Base-by-base conservation (phyloP, 2,888 invertebrate genomes). In the Conomelus anceps region DNA sequence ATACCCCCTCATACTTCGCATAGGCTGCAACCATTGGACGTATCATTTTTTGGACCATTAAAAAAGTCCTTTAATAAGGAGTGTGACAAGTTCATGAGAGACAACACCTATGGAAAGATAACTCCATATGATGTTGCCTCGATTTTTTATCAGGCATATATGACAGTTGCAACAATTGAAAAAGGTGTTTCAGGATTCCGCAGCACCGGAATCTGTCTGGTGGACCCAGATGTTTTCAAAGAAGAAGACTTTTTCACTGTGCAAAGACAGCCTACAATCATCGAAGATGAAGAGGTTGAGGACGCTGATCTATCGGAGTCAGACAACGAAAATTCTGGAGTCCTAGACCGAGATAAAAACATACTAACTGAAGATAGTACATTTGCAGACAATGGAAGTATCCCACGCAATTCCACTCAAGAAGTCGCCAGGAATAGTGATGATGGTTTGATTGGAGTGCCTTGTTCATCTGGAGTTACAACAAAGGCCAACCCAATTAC, bases 1-100 rank as follows among this genome's bases (percentile, higher is more conserved):
- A 89, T 92, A 22, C 92, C 92, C 88, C 92, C 92, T 1, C 92
- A 92, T 87, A 91, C 91, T 9, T 92, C 92, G 34, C 92, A 92
- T 89, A 63, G 90, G 41, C 63, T 92, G 88, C 91, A 92, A 63
- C 92, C 92, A 0, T 63, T 90, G 84, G 92, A 92, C 85, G 89
- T 92, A 9, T 89, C 90, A 88, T 91, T 92, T 84, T 92, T 91
- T 91, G 90, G 90, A 1, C 91, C 92, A 85, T 87, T 92, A 23
- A 92, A 92, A 90, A 90, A 89, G 23, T 91, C 91, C 88, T 92
- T 91, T 34, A 91, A 91, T 89, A 88, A 89, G 89, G 91, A 92
- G 91, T 92, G 92, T 91, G 92, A 92, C 34, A 89, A 90, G 26
- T 91, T 91, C 90, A 91, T 92, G 91, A 91, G 90, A 86, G 86